Conservation (phyloP, 2,888 invertebrate genomes). For the Drosophila antonietae region DNA sequence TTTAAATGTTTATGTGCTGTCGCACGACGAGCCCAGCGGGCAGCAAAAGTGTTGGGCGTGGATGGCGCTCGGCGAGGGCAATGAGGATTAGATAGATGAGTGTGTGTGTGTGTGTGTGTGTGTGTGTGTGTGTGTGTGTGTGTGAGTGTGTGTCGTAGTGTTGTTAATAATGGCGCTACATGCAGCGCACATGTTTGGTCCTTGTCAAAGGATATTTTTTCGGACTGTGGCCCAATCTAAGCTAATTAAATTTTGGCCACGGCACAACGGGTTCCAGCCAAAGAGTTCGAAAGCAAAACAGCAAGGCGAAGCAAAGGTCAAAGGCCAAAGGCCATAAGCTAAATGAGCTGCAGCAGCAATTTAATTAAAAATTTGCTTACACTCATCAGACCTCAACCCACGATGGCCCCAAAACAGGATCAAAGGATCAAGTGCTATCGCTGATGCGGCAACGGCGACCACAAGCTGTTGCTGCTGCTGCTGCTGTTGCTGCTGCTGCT, state of each 20-base stretch:
- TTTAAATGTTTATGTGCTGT: conserved; percentile 43
- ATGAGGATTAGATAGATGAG: conserved; percentile 12
- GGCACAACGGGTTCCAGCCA: conserved; percentile 25
- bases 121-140: conserved; percentile 12
- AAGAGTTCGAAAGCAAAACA: conserved; percentile 22
- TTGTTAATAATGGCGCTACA: conserved; percentile 49
- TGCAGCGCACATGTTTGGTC: conserved; percentile 38
- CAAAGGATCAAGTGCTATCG: conserved; percentile 74
- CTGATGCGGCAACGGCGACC: conserved; percentile 71
- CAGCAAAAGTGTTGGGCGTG: neutral
- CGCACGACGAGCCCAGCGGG: neutral
- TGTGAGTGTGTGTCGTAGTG: conserved; percentile 10
- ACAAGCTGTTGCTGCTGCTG: conserved; percentile 64
- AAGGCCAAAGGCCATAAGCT: conserved; percentile 43
- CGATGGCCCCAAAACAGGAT: conserved; percentile 21
- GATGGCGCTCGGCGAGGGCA: neutral
- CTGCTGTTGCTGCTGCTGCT: conserved; percentile 15
- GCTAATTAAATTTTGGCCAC: conserved; percentile 75
- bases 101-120: conserved; percentile 6
- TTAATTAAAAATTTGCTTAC: conserved; percentile 67
- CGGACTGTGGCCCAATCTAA: conserved; percentile 63
- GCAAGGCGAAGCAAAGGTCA: conserved; percentile 35
- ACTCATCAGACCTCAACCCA: neutral
- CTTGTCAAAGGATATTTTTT: conserved; percentile 59
- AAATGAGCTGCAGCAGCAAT: conserved; percentile 64